Conservation (phyloP, 2,888 invertebrate genomes). For the Ennomos erosarius region DNA sequence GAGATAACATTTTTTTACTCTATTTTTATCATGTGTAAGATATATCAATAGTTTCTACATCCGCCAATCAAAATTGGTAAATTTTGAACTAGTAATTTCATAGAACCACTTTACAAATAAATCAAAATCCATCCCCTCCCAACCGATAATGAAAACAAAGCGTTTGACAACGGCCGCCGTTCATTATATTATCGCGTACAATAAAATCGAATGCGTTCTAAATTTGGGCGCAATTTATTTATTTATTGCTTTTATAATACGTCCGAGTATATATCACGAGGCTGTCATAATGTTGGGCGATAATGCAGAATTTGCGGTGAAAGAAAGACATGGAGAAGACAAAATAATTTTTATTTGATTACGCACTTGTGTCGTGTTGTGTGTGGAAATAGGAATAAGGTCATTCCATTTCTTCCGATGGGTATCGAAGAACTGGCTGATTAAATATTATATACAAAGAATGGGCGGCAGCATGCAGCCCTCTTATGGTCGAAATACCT, state of each 20-base stretch:
- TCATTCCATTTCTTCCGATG: too few species aligned
- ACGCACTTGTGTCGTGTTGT: too few species aligned
- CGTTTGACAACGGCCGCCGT: slow-evolving; percentile 57
- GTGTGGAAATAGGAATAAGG: too few species aligned
- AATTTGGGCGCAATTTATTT: slow-evolving; percentile 81
- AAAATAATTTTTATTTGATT: too few species aligned
- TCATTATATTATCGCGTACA: slow-evolving; percentile 71
- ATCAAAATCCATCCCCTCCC: slow-evolving; percentile 34
- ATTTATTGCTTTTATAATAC: slow-evolving; percentile 85
- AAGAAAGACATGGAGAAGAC: slow-evolving; percentile 52
- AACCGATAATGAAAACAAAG: slow-evolving; percentile 48
- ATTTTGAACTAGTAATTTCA: slow-evolving; percentile 12
- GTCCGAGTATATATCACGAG: slow-evolving; percentile 81
- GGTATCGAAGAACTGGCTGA: too few species aligned
- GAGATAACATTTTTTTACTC: too few species aligned
- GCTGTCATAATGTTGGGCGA: slow-evolving; percentile 81
- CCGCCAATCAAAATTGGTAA: not conserved
- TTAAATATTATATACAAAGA: too few species aligned
- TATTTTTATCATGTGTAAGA: too few species aligned
- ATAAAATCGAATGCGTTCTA: slow-evolving; percentile 78
- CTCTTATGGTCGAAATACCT: too few species aligned
- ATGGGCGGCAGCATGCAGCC: too few species aligned
- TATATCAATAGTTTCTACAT: too few species aligned
- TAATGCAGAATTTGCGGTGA: slow-evolving; percentile 80
- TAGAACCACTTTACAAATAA: slow-evolving; percentile 25